Base-by-base conservation (phyloP, 2,888 invertebrate species). In the Amblyjoppa fuscipennis region DNA sequence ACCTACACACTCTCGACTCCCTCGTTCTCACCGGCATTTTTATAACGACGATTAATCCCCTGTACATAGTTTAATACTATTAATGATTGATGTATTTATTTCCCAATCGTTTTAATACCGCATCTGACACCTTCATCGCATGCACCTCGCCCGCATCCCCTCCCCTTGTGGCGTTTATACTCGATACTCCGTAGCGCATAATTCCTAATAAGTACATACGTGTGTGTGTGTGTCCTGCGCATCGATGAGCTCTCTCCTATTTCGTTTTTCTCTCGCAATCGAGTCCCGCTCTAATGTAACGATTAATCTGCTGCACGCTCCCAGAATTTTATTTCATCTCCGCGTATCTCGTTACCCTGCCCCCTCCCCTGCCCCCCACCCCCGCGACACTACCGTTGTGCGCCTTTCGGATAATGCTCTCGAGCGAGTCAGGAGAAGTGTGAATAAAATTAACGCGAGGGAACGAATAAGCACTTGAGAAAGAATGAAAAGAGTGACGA, bases 401-500 rank as follows among this genome's bases (percentile, higher is more conserved):
- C 53, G 76, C 76, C 31, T 31, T 20, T 49, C 20, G 25, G 20
- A 38, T 38, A 16, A 49, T 20, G 49, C 51, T 68, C 34, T 76
- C 66, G 38, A 51, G 53, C 68, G 74, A 74, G 34, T 16, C 69
- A 13, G 49, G 41, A 64, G 45, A 74, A 73, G 61, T 70, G 81
- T 74, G 70, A 59, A 71, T n/a, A 51, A 69, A 49, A 78, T 59
- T 31, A 68, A 53, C 74, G 81, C 84, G 82, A 84, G 81, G 34
- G 56, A 71, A 49, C 34, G 34, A 31, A 31, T 66, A 70, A 38
- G 28, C 70, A 69, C 11, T 34, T 51, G 45, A 16, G 56, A 69
- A 71, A 59, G 49, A 76, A 56, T 73, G 25, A 79, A 71, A 80
- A 74, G 83, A 82, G 83, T 82, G 87, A 81, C 83, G 86, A 83